Percentiles rank a stretch among this genome's conserved stretches.
These are phyloP conservation scores for Alentia gelatinosa DNA, from an alignment of 2,888 invertebrate genomes.

Conservation along the genomic window DNA sequence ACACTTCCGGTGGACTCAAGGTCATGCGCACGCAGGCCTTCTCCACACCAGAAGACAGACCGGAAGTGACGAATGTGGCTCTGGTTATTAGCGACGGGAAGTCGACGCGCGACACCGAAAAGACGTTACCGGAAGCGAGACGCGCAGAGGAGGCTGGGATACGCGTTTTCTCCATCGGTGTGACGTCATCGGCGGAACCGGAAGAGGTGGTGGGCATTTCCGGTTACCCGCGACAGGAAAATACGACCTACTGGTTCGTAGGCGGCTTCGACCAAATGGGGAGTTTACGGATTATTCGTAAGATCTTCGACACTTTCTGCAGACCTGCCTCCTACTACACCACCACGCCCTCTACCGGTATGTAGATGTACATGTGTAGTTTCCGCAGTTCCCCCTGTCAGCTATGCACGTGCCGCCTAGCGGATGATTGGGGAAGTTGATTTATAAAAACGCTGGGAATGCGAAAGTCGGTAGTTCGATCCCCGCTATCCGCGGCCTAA, in stretches of 20 bases:
- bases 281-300: not conserved
- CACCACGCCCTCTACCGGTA: not conserved
- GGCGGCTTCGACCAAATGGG: not conserved
- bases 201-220: not conserved
- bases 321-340: not conserved
- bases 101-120: not conserved
- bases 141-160: not conserved
- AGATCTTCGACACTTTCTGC: conserved; percentile 19
- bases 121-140: not conserved
- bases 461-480: too few species aligned
- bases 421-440: too few species aligned
- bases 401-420: too few species aligned
- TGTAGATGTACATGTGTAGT: not conserved
- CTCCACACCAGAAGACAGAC: not conserved
- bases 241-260: conserved; percentile 13
- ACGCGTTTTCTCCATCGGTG: not conserved
- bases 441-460: not conserved
- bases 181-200: not conserved
- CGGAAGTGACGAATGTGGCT: not conserved
- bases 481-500: too few species aligned
- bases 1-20: conserved; percentile 31
- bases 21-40: conserved; percentile 1
- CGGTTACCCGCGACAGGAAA: not conserved
- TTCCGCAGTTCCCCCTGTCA: too few species aligned
- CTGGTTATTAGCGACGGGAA: conserved; percentile 24